Base-by-base conservation (phyloP, 1,140 invertebrate species). In the Copidosoma floridanum region DNA sequence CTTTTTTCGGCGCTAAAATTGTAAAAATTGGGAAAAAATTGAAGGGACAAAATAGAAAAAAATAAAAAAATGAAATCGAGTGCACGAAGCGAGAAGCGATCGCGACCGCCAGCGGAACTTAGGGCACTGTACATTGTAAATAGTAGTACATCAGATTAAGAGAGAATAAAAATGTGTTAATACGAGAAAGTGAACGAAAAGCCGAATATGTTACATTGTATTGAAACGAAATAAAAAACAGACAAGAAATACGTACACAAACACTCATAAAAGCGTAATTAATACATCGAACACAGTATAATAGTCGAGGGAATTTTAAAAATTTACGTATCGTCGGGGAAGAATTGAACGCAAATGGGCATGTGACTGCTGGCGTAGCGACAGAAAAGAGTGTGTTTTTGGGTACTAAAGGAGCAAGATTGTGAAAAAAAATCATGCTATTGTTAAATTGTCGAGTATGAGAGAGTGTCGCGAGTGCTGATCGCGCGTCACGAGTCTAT, bases 61-160 rank as follows among this genome's bases (percentile, higher is more conserved):
- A 23, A 54, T 35, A 53, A 46, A 41, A 48, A 48, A 18, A 50
- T 18, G 51, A 48, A 50, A 59, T 56, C 18, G 38, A 55, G 47
- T 26, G 4, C 20, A 16, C 47, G 29, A 57, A 61, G 26, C 46
- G 55, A 60, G 57, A 65, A 43, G 60, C 50, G 57, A 63, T 67
- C 59, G 59, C 63, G 58, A 63, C 65, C 59, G 62, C 64, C 68
- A 64, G 51, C 64, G 54, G 65, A 70, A 69, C 35, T 70, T 78
- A 78, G 71, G 71, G 68, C 75, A 71, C 69, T 80, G 77, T 79
- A 80, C 70, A 78, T 79, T 80, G 78, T 80, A 80, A 77, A 80
- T 80, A 80, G 68, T 80, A 57, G 48, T 57, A 57, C 50, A n/a
- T n/a, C n/a, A 75, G 74, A 65, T 69, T 63, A 70, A 66, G 12